A percentile compares a stretch with the other conserved stretches of the same genome.
Conservation (phyloP, 2,888 invertebrate species). For the Brachyopa scutellaris region DNA sequence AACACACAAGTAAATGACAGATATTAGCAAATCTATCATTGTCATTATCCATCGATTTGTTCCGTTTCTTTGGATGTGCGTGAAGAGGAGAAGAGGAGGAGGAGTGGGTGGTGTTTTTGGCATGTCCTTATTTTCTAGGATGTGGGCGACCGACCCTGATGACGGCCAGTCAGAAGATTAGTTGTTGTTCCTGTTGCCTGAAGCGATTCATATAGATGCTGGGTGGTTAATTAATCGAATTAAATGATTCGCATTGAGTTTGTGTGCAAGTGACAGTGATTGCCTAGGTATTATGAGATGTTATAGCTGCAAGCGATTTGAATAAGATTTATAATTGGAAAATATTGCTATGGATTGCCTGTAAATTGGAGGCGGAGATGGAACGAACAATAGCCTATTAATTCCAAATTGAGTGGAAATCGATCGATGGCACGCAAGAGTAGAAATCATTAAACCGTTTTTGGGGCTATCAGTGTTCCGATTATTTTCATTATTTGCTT, state of each 20-base stretch:
- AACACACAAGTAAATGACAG: conserved; percentile 79
- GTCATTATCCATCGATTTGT: conserved; percentile 81
- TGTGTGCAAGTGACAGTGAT: conserved; percentile 81
- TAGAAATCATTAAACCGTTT: no score
- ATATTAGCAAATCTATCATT: conserved; percentile 82
- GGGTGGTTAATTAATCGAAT: conserved; percentile 81
- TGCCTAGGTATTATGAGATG: conserved; percentile 70
- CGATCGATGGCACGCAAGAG: neutral
- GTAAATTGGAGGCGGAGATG: neutral
- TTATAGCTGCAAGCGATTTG: conserved; percentile 27
- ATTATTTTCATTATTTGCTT: no score
- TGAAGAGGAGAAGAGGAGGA: no score
- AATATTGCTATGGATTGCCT: conserved; percentile 27
- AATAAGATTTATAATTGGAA: conserved; percentile 53
- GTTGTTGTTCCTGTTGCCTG: conserved; percentile 67
- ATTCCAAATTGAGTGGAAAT: neutral
- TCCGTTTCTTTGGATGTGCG: conserved; percentile 65
- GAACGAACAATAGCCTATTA: neutral
- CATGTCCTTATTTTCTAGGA: conserved; percentile 33
- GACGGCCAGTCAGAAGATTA: conserved; percentile 70
- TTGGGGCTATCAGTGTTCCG: no score
- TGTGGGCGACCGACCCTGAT: conserved; percentile 34
- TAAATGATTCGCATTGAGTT: conserved; percentile 75
- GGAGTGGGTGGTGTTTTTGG: conserved; percentile 43
- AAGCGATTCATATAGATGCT: conserved; percentile 49